Evolutionary conservation across 2,113 vertebrate genomes (phyloP), one percentile per base, ranked within the genome.

Genomic region (Miniopterus natalensis): DNA sequence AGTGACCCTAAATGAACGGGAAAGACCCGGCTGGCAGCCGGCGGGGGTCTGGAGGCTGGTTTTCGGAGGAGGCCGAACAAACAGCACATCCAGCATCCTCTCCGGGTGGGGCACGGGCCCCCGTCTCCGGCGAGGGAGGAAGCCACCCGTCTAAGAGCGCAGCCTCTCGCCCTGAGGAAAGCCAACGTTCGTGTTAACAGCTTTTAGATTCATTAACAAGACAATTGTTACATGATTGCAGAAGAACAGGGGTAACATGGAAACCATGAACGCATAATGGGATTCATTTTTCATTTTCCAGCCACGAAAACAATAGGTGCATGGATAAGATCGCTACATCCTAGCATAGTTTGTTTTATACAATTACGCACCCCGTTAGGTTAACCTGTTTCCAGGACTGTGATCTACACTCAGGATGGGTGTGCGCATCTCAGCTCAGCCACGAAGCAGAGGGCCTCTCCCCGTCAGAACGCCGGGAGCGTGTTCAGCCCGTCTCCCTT

Each of bases 141-240:
- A 81, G 45, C 49, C 59, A 65, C 1, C 40, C 20, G 59, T 45
- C n/a, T 40, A 36, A 65, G 78, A 73, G 29, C 75, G 78, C 7
- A 79, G 77, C n/a, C 18, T 53, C 45, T 36, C 36, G 86, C 88
- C 88, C 83, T 92, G 29, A 84, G 88, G 79, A 92, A 97, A 96
- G 96, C 68, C 25, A 18, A 4, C 4, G 70, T 57, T 74, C 96
- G 90, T 91, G 70, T 68, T 84, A 97, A 94, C 91, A 92, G 92
- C 87, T 97, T 93, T 95, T 94, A 80, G 45, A 95, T 92, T 97
- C 97, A 97, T 98, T 98, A 98, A 96, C 92, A 93, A 96, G 65
- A 94, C 96, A 90, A 96, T 97, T 98, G 98, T 88, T 97, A 88
- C 97, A 94, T 97, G 97, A 98, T 98, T 98, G 98, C 98, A 97